These are phyloP conservation scores for Esox lucius DNA, from an alignment of 2,797 vertebrate genomes.

Conservation along the genomic window DNA sequence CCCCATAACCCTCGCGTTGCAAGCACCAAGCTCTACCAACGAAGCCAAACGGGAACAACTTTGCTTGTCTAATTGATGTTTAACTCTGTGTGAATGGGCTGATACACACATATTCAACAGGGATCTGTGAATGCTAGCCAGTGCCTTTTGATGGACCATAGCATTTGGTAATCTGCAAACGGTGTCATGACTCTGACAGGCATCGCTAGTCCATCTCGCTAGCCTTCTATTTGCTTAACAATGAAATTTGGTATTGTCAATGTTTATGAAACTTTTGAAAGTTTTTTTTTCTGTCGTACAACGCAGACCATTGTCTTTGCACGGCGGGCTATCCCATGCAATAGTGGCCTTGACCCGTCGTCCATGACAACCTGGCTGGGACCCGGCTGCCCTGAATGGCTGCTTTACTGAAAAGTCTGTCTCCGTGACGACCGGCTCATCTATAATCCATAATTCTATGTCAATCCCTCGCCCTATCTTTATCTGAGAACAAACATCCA, in stretches of 20 bases:
- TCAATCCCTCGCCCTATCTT: constrained; percentile 3
- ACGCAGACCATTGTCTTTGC: constrained; percentile 14
- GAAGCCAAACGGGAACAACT: too few relatives aligned
- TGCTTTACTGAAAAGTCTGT: constrained; percentile 24
- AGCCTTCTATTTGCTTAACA: neutral
- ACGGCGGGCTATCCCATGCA: neutral
- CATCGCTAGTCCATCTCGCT: neutral
- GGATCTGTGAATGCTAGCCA: neutral
- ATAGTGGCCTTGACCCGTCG: constrained; percentile 12
- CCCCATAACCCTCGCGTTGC: too few relatives aligned
- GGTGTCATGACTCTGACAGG: neutral
- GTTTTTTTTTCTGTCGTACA: neutral
- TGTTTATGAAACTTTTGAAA: neutral
- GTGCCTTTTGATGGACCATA: neutral
- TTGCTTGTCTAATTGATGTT: neutral
- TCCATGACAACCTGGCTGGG: constrained; percentile 23
- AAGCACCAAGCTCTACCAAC: too few relatives aligned
- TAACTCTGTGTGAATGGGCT: neutral
- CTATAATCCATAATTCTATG: neutral
- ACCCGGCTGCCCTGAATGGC: constrained; percentile 23
- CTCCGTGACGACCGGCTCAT: constrained; percentile 22
- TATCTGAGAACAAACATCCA: neutral
- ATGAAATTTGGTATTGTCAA: neutral
- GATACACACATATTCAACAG: neutral
- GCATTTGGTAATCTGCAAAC: neutral